A percentile compares a stretch with the other conserved stretches of the same genome.
Evolutionary conservation across 2,113 vertebrate species (phyloP).

Genomic region (Procavia capensis): DNA sequence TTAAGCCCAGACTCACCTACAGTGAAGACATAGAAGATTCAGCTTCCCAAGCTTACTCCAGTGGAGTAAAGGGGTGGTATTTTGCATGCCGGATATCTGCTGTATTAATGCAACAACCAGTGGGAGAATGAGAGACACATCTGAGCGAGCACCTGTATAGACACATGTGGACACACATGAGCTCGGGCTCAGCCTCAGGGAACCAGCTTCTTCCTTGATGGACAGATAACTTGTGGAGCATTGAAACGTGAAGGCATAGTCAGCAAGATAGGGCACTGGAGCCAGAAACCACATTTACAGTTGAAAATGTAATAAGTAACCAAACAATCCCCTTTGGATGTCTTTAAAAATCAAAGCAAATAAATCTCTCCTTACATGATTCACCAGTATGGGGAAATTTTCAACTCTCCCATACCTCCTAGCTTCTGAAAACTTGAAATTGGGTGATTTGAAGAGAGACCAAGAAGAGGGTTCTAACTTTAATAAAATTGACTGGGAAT

Average conservation of each 20-base stretch:
- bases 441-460: not conserved
- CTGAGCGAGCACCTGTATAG: not conserved
- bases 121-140: not conserved
- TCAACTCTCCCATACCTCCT: slow-evolving; percentile 22
- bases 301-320: slow-evolving; percentile 43
- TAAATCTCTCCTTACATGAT: slow-evolving; percentile 18
- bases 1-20: not conserved
- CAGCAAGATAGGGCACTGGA: slow-evolving; percentile 37
- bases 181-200: not conserved
- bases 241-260: not conserved
- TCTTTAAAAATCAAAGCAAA: slow-evolving; percentile 69
- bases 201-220: slow-evolving; percentile 19
- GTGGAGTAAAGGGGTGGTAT: no score
- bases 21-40: not conserved
- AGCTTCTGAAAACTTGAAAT: slow-evolving; percentile 57
- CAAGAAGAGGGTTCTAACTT: not conserved
- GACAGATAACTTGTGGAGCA: slow-evolving; percentile 12
- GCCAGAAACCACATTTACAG: slow-evolving; percentile 45
- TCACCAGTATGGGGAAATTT: slow-evolving; percentile 53
- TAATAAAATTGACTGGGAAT: slow-evolving; percentile 31
- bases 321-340: not conserved
- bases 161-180: not conserved
- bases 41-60: not conserved
- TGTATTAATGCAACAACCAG: not conserved
- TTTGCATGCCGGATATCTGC: not conserved